These are phyloP conservation scores for Mungos mungo DNA, from an alignment of 2,113 vertebrate species.

Conservation along the genomic window DNA sequence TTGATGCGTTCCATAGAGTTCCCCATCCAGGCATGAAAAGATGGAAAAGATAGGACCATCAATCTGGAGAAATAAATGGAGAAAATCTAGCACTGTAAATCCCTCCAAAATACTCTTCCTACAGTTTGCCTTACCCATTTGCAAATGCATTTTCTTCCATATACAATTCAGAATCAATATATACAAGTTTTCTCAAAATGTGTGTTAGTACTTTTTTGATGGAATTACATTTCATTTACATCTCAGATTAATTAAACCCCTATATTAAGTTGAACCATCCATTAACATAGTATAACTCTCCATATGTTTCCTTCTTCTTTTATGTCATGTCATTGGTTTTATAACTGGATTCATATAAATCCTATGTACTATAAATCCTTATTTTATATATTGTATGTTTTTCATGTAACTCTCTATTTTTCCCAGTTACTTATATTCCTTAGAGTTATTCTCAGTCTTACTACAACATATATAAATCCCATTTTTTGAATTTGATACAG, in stretches of 20 bases:
- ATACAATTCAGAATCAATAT: background rate
- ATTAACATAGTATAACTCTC: background rate
- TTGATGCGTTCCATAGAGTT: background rate
- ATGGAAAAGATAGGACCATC: background rate
- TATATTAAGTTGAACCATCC: background rate
- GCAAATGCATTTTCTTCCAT: background rate
- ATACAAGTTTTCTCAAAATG: background rate
- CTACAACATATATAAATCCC: background rate
- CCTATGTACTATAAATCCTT: background rate
- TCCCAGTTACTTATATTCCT: background rate
- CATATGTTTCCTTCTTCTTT: background rate
- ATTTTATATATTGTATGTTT: background rate
- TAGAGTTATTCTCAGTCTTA: background rate
- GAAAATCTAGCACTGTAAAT: background rate
- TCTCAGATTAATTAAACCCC: background rate
- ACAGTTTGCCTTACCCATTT: background rate
- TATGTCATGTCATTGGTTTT: background rate
- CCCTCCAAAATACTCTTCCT: background rate
- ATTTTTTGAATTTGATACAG: background rate
- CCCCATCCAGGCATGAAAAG: background rate
- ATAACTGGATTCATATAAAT: background rate
- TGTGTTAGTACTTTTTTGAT: background rate
- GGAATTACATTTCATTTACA: background rate
- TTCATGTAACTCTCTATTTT: background rate
- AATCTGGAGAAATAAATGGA: background rate